Conservation (phyloP, 2,113 vertebrate species). For the Pelmatolapia mariae region DNA sequence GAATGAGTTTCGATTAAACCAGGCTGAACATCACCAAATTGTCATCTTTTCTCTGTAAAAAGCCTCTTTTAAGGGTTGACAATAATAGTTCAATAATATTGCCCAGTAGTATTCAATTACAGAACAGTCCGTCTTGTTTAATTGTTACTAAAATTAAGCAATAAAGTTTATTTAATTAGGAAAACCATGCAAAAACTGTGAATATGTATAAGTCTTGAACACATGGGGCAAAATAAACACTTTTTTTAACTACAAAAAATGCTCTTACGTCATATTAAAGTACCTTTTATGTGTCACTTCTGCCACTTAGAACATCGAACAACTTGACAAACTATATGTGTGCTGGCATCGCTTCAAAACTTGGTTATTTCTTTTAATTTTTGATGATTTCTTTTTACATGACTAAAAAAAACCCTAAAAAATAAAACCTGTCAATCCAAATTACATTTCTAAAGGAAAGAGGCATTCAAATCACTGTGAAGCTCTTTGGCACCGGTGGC, state of each 20-base stretch:
- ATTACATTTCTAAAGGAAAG: neutral
- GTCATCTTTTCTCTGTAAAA: neutral
- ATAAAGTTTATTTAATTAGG: neutral
- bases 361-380: fast-evolving
- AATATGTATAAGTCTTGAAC: neutral
- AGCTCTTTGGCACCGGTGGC: neutral
- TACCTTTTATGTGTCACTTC: neutral
- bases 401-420: neutral
- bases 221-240: neutral
- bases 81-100: neutral
- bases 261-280: neutral
- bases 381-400: neutral
- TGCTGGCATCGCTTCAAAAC: neutral
- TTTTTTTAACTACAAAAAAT: neutral
- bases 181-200: neutral
- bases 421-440: neutral
- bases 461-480: neutral
- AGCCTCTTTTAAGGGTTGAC: neutral
- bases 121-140: neutral
- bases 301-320: neutral
- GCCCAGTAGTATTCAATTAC: neutral
- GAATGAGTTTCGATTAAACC: neutral
- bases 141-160: neutral
- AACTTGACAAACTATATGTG: neutral
- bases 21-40: neutral